phyloP scores from a whole-genome alignment of 2,797 vertebrate genomes.

The Triplophysa yarkandensis region DNA sequence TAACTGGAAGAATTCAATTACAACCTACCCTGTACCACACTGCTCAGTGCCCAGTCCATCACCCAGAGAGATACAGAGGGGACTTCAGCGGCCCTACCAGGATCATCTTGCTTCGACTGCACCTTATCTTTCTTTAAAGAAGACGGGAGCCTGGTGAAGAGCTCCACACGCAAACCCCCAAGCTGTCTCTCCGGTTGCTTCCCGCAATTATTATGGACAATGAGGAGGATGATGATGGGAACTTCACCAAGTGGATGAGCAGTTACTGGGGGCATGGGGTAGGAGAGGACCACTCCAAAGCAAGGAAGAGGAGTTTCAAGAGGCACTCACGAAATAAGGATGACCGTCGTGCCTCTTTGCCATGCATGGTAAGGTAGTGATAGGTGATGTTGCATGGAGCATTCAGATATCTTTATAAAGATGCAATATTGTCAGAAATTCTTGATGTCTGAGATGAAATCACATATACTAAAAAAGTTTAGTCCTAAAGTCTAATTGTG shows the following conservation, averaged over 20 bases:
- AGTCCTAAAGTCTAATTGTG: neutral
- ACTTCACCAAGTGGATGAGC: constrained; percentile 98
- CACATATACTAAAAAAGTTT: neutral
- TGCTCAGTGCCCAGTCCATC: constrained; percentile 12
- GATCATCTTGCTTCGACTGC: constrained; percentile 8
- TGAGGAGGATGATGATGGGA: constrained; percentile 91
- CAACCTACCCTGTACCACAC: constrained; percentile 44
- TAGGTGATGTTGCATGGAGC: constrained; percentile 1
- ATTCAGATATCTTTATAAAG: neutral
- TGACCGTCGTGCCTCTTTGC: constrained; percentile 85
- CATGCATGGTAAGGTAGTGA: constrained; percentile 80
- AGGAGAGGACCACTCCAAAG: constrained; percentile 72
- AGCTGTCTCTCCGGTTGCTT: constrained; percentile 74
- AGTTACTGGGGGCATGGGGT: constrained; percentile 93
- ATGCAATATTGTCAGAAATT: neutral
- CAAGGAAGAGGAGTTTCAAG: constrained; percentile 77
- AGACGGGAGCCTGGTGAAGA: constrained; percentile 48
- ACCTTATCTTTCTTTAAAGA: constrained; percentile 33
- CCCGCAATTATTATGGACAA: constrained; percentile 82
- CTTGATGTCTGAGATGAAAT: neutral
- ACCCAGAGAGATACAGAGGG: neutral
- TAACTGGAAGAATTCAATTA: constrained; percentile 59
- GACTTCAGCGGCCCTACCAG: neutral
- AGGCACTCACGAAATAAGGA: constrained; percentile 59
- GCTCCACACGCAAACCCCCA: constrained; percentile 58